Evolutionary conservation across 2,797 vertebrate genomes (phyloP), one percentile per base, ranked within the genome.

Genomic region (Danio jaintianensis): DNA sequence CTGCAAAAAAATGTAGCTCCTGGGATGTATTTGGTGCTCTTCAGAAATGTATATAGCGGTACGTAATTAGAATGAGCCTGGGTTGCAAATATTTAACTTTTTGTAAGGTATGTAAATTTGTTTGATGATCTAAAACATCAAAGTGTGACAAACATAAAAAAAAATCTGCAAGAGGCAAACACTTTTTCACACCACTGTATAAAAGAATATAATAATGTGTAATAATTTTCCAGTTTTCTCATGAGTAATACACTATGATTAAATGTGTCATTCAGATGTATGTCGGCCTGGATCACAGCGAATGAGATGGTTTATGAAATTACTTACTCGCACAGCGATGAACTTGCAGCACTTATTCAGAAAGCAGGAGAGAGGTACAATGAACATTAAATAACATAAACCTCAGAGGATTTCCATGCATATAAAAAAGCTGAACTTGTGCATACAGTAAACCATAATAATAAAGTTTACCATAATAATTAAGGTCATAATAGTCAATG

Each of bases 281-380:
- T 95, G 29, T 61, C 90, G 82, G 90, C 93, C 78, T 89, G 89
- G 68, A 75, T 95, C 70, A 76, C 76, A 64, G 88, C 82, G 0
- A 93, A 91, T 38, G 79, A 94, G 83, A 38, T 63, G 47, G 86
- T 90, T 69, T 73, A 93, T 88, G 89, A 91, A 62, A 70, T 90
- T 68, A 95, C 94, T 4, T 96, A 94, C 20, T 78, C 86, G 42
- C 92, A 94, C 52, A 89, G 52, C 20, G 87, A 89, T 6, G 88
- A 87, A 64, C 91, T 94, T 0, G 56, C 90, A 1, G 59, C 83
- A 7, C 83, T 96, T 80, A 76, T 94, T 85, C 90, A 94, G 76
- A 91, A 93, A 38, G 92, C 92, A 9, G 94, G 92, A 76, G 81
- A 64, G 70, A 95, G 95, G 94, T 94, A 71, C 16, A 66, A 16